A percentile compares a stretch with the other conserved stretches of the same genome.
Conservation (phyloP, 2,113 vertebrate genomes). For the Pongo pygmaeus region DNA sequence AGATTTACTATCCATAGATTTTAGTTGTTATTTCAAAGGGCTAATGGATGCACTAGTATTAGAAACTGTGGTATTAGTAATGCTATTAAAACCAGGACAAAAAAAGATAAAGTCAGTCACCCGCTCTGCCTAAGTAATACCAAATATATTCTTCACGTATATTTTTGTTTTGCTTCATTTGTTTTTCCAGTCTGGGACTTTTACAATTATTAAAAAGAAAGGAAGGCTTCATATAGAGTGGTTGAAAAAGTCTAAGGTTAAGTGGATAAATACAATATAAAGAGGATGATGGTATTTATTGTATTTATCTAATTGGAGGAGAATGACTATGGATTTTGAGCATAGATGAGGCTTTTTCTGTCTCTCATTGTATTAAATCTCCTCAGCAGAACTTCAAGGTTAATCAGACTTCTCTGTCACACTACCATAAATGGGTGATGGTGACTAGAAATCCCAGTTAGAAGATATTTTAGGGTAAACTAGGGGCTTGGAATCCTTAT, state of each 20-base stretch:
- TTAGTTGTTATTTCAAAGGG: neutral
- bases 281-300: neutral
- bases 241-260: neutral
- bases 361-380: neutral
- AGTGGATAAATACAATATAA: neutral
- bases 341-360: neutral
- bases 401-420: neutral
- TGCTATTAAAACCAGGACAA: neutral
- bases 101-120: neutral
- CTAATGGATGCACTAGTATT: neutral
- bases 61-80: neutral
- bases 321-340: neutral
- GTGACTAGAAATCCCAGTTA: neutral
- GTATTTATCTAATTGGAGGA: neutral
- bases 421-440: neutral
- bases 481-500: neutral
- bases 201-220: neutral
- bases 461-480: neutral
- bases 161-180: neutral
- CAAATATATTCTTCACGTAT: neutral
- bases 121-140: neutral
- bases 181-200: neutral
- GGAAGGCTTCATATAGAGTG: neutral
- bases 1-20: neutral
- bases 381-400: neutral